phyloP scores from a whole-genome alignment of 2,888 invertebrate genomes.

The Pherbina coryleti region DNA sequence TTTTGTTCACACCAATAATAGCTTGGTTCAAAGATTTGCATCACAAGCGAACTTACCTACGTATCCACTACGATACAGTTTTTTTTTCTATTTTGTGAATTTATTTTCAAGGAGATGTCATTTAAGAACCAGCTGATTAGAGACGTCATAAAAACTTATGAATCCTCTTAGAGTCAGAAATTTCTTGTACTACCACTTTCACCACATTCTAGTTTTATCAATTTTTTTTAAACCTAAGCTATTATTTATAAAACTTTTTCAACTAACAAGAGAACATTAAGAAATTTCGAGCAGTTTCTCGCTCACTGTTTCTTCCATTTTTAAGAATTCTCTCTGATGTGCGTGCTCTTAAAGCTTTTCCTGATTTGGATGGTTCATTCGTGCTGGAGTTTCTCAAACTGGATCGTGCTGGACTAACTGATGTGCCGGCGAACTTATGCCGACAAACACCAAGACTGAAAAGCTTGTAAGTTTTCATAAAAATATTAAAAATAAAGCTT shows the following conservation, averaged over 20 bases:
- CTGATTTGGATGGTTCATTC: slow-evolving; percentile 83
- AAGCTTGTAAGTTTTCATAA: slow-evolving; percentile 80
- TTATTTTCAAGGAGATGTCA: no score
- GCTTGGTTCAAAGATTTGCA: no score
- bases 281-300: slow-evolving; percentile 57
- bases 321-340: slow-evolving; percentile 88
- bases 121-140: no score
- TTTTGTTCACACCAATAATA: no score
- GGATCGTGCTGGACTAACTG: slow-evolving; percentile 83
- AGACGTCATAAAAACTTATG: no score
- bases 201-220: no score
- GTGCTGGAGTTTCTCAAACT: slow-evolving; percentile 84
- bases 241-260: not conserved
- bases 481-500: not conserved
- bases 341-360: slow-evolving; percentile 82
- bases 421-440: slow-evolving; percentile 83
- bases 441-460: slow-evolving; percentile 82
- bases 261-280: slow-evolving; percentile 47
- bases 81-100: no score
- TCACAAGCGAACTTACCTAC: no score
- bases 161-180: no score
- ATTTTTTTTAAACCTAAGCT: not conserved
- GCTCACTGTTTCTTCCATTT: slow-evolving; percentile 38
- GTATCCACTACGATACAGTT: no score
- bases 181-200: not conserved